phyloP scores from a whole-genome alignment of 2,113 vertebrate species.

The Sula dactylatra region DNA sequence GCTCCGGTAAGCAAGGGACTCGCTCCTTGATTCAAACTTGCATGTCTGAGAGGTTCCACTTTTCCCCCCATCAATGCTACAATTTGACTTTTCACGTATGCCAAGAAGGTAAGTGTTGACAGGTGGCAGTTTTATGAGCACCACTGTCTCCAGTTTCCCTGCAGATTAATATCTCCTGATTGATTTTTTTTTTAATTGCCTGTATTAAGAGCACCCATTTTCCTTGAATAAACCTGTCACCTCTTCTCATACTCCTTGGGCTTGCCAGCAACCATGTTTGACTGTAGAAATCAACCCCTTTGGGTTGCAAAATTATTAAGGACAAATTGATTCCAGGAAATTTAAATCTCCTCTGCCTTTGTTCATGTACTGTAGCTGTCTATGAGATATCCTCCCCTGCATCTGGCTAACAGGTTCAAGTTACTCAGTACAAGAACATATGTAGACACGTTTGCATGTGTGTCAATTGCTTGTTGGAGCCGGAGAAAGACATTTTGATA shows the following conservation, averaged over 20 bases:
- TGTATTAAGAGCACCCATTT: background rate
- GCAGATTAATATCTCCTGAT: background rate
- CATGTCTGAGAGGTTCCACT: background rate
- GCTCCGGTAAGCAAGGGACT: background rate
- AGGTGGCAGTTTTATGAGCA: background rate
- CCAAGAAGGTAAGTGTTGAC: background rate
- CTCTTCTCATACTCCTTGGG: background rate
- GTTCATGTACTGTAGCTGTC: background rate
- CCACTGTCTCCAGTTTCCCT: background rate
- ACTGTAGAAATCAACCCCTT: background rate
- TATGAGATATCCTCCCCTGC: background rate
- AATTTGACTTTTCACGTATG: background rate
- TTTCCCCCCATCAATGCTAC: background rate
- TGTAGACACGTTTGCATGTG: background rate
- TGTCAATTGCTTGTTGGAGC: background rate
- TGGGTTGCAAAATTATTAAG: background rate
- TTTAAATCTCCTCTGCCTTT: background rate
- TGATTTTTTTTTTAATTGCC: background rate
- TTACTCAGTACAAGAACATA: background rate
- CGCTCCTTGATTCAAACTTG: background rate
- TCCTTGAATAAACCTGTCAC: background rate
- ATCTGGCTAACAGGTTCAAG: background rate
- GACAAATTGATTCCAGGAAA: background rate
- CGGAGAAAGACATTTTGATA: background rate
- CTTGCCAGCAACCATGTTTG: background rate